These are phyloP conservation scores for Vesta saturnalis DNA, from an alignment of 2,888 invertebrate genomes.

Conservation along the genomic window DNA sequence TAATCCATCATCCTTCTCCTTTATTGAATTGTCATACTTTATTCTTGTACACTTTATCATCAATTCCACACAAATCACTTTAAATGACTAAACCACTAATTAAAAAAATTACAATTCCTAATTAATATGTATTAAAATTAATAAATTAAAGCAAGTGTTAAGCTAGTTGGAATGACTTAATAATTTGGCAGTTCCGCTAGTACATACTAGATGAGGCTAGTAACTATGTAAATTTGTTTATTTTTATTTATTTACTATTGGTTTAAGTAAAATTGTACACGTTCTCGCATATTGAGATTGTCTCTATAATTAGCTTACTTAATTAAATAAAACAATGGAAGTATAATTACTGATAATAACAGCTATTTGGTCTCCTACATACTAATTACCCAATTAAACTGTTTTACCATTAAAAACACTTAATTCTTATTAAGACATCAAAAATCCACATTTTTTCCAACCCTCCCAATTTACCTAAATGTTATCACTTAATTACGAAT, in stretches of 20 bases:
- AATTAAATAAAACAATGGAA: neutral
- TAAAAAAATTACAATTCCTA: neutral
- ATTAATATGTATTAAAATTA: neutral
- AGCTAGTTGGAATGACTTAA: constrained; percentile 17
- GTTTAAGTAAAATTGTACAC: too few relatives aligned
- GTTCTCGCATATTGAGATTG: too few relatives aligned
- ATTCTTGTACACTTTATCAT: neutral
- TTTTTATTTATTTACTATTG: constrained; percentile 3
- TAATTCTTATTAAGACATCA: too few relatives aligned
- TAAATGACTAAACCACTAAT: too few relatives aligned
- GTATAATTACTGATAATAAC: too few relatives aligned
- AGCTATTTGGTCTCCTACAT: too few relatives aligned
- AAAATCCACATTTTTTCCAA: too few relatives aligned
- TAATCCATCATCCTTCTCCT: constrained; percentile 18
- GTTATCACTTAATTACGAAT: too few relatives aligned
- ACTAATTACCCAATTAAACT: too few relatives aligned
- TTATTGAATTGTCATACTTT: constrained; percentile 4
- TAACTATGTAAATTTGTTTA: too few relatives aligned
- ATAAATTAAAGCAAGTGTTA: neutral
- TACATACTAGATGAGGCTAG: constrained; percentile 32
- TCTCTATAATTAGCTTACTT: neutral
- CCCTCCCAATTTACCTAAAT: too few relatives aligned
- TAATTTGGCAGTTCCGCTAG: constrained; percentile 35
- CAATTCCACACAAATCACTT: neutral
- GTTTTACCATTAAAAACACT: too few relatives aligned